Percentiles rank a stretch among this genome's conserved stretches.
phyloP scores from a whole-genome alignment of 2,797 vertebrate species.

The Sebastes itinus region DNA sequence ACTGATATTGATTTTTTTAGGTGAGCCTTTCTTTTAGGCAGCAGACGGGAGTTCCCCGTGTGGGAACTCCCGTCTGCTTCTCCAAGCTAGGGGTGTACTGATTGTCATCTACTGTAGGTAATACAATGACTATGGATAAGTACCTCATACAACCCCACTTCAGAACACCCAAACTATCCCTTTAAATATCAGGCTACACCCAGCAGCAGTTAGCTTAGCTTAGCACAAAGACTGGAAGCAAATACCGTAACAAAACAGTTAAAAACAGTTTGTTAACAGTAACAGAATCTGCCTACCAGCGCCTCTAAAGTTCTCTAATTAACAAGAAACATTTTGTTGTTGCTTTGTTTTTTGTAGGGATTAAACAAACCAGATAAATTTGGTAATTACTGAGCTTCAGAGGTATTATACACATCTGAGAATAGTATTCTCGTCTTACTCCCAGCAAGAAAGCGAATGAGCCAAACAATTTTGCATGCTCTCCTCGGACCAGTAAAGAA shows the following conservation, averaged over 20 bases:
- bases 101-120: too few species aligned
- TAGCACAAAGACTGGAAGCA: neutral
- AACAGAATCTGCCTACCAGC: neutral
- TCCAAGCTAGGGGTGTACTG: too few species aligned
- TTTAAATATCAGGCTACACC: neutral
- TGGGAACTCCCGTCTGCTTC: too few species aligned
- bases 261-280: neutral
- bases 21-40: neutral
- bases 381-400: neutral
- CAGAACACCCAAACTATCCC: too few species aligned
- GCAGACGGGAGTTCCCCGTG: too few species aligned
- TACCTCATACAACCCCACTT: too few species aligned
- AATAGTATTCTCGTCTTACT: neutral
- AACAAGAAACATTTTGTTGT: neutral
- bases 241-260: too few species aligned
- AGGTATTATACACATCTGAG: neutral
- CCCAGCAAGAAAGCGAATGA: neutral
- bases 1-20: neutral
- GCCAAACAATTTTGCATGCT: neutral
- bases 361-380: neutral
- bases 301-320: neutral
- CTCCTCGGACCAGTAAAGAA: conserved; percentile 5
- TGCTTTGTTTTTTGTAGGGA: neutral
- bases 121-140: too few species aligned
- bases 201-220: neutral